Percentiles rank a stretch among this genome's conserved stretches.
These are phyloP conservation scores for Thamnophis elegans DNA, from an alignment of 2,797 vertebrate genomes.

Conservation along the genomic window DNA sequence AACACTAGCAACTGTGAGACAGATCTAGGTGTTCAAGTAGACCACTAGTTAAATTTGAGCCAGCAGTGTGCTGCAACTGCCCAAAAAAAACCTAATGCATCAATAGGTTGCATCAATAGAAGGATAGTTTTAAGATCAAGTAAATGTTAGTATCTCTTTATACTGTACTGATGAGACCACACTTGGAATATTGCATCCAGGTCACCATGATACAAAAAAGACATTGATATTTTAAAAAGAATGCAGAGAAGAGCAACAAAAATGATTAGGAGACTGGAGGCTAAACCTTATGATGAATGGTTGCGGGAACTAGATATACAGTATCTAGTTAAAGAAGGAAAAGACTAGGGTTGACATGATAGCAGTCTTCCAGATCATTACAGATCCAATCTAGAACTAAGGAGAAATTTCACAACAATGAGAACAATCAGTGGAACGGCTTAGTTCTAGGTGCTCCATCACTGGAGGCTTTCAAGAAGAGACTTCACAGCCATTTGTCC, in stretches of 20 bases:
- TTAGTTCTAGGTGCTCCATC: not conserved
- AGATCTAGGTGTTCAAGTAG: no score
- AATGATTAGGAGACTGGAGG: not conserved
- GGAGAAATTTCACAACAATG: no score
- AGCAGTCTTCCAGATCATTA: not conserved
- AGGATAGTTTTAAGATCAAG: no score
- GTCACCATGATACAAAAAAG: no score
- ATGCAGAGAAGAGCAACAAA: not conserved
- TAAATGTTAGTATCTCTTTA: no score
- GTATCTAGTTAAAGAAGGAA: not conserved
- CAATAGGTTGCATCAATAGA: no score
- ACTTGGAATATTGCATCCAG: no score
- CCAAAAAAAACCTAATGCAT: no score
- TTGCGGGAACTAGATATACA: not conserved
- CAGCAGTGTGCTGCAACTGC: no score
- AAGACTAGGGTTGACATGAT: not conserved
- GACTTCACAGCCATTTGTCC: no score
- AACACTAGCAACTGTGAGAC: not conserved
- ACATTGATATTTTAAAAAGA: not conserved
- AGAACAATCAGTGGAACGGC: not conserved
- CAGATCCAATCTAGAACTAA: not conserved
- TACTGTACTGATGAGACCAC: no score
- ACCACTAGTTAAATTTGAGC: no score
- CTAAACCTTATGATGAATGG: not conserved
- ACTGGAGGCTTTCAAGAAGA: not conserved